A percentile compares a stretch with the other conserved stretches of the same genome.
These are phyloP conservation scores for Drosophila kepulauana DNA, from an alignment of 1,140 invertebrate genomes.

Conservation along the genomic window DNA sequence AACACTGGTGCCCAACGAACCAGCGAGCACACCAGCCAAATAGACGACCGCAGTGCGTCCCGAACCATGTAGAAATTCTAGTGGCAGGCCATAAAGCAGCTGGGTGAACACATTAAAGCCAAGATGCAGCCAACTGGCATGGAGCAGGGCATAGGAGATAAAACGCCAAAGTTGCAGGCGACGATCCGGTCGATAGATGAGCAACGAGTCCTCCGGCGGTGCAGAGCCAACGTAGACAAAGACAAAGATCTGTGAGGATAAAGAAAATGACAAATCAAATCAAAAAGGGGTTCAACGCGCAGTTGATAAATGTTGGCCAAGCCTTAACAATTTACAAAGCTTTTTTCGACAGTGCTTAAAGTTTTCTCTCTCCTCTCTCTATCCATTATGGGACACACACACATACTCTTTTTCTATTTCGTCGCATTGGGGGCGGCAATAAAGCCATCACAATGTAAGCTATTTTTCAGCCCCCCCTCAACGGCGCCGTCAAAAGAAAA, in stretches of 20 bases:
- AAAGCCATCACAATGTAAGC: constrained; percentile 71
- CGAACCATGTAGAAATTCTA: constrained; percentile 98
- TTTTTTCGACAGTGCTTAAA: background rate
- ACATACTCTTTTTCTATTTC: background rate
- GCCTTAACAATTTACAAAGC: background rate
- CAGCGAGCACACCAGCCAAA: constrained; percentile 96
- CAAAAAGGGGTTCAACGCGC: background rate
- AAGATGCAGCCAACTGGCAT: constrained; percentile 98
- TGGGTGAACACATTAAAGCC: constrained; percentile 98
- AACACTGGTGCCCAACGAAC: constrained; percentile 95
- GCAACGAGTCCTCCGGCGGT: constrained; percentile 93
- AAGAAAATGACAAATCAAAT: constrained; percentile 12
- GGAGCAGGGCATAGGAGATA: constrained; percentile 96
- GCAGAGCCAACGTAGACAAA: constrained; percentile 94
- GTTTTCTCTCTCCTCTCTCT: background rate
- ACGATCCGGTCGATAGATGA: constrained; percentile 97
- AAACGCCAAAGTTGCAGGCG: constrained; percentile 97
- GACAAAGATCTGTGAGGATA: constrained; percentile 90
- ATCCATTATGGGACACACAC: too few species aligned
- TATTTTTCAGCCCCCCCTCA: constrained; percentile 37
- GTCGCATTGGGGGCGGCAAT: constrained; percentile 33
- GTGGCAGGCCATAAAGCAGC: constrained; percentile 94
- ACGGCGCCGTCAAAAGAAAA: constrained; percentile 32
- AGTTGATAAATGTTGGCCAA: background rate
- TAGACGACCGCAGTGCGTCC: constrained; percentile 95